These are phyloP conservation scores for Acropternis orthonyx DNA, from an alignment of 2,797 vertebrate species.

Conservation along the genomic window DNA sequence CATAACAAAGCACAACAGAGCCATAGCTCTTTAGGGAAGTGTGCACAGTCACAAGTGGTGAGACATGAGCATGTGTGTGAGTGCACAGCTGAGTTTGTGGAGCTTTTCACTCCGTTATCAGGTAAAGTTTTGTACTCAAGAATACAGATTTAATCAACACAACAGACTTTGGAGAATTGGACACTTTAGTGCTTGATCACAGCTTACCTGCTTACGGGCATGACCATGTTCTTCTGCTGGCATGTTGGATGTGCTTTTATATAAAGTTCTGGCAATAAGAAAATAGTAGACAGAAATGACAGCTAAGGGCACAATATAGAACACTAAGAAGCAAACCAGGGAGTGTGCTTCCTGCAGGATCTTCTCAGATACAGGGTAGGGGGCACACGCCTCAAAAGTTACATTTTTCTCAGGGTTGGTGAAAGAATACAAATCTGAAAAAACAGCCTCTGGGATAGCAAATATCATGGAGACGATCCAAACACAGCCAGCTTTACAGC, in stretches of 20 bases:
- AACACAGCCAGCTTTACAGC: constrained; percentile 76
- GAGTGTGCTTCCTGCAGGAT: constrained; percentile 79
- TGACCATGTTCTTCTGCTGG: constrained; percentile 79
- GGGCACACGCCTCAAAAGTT: constrained; percentile 76
- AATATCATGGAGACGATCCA: constrained; percentile 81
- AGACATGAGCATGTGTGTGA: not conserved
- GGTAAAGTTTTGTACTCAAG: not conserved
- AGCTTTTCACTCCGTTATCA: not conserved
- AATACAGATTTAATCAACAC: not conserved
- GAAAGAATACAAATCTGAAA: constrained; percentile 79
- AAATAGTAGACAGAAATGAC: constrained; percentile 83
- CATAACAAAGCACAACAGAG: not conserved
- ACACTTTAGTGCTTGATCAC: not conserved
- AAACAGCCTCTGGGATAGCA: constrained; percentile 80
- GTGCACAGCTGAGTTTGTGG: not conserved
- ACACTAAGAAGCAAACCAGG: constrained; percentile 79
- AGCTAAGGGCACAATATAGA: constrained; percentile 79
- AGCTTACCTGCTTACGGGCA: constrained; percentile 79
- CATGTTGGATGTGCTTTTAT: constrained; percentile 79
- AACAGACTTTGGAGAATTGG: not conserved
- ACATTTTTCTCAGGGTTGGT: constrained; percentile 72
- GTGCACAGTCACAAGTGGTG: not conserved
- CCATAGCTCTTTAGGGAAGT: not conserved
- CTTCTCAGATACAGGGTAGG: constrained; percentile 79
- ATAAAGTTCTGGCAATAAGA: constrained; percentile 80